Conservation (phyloP, 2,113 vertebrate genomes). For the Empidonax traillii region DNA sequence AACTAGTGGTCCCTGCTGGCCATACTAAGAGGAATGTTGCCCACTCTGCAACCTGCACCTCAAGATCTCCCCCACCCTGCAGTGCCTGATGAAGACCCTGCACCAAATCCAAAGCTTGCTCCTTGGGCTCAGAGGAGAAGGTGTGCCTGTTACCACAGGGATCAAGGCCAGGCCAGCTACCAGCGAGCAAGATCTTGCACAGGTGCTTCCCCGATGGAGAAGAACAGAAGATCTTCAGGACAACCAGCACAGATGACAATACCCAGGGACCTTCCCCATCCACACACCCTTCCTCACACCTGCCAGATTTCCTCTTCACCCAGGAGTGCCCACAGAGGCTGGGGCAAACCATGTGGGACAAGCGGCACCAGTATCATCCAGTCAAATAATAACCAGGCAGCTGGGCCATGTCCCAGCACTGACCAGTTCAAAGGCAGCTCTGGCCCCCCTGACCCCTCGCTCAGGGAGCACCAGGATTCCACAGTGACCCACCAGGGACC, state of each 20-base stretch:
- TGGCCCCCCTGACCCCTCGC: fast-evolving
- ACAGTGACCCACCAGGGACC: not conserved
- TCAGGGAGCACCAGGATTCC: fast-evolving
- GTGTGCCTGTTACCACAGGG: not conserved
- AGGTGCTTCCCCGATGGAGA: not conserved
- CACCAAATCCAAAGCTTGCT: not conserved
- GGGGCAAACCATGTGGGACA: not conserved
- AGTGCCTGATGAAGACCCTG: not conserved
- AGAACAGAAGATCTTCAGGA: not conserved
- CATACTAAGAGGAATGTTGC: not conserved
- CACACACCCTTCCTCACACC: not conserved
- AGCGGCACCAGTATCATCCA: not conserved
- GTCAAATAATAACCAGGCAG: not conserved
- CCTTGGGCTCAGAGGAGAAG: not conserved
- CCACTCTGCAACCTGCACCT: not conserved
- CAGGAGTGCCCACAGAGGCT: not conserved
- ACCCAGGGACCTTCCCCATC: not conserved
- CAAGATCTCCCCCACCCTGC: not conserved
- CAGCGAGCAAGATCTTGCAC: not conserved
- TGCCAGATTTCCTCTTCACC: not conserved
- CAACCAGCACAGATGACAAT: not conserved
- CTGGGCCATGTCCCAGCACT: not conserved
- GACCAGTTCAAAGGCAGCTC: not conserved
- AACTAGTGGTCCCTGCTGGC: not conserved
- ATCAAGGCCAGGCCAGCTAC: not conserved